Percentiles rank a stretch among this genome's conserved stretches.
Evolutionary conservation across 2,797 vertebrate species (phyloP).

Genomic region (Taeniopygia guttata): DNA sequence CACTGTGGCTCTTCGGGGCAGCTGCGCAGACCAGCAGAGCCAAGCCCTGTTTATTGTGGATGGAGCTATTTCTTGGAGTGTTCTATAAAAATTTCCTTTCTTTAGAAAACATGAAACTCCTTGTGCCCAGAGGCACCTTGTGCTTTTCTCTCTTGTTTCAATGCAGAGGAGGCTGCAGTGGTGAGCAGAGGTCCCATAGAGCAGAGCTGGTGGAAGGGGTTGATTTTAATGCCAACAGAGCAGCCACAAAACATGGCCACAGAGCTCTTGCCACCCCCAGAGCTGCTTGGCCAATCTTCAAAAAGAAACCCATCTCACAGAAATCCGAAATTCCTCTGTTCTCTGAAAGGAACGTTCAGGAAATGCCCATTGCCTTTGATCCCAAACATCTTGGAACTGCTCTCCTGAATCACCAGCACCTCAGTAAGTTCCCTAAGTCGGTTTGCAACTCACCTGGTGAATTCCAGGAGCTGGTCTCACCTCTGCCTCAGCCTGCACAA

Average conservation of each 20-base stretch:
- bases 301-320: not conserved
- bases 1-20: not conserved
- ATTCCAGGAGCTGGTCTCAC: not conserved
- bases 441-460: not conserved
- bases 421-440: fast-evolving
- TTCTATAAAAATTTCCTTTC: not conserved
- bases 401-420: not conserved
- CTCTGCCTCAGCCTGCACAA: not conserved
- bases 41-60: not conserved
- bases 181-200: not conserved
- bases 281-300: not conserved
- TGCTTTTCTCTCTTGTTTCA: not conserved
- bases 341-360: not conserved
- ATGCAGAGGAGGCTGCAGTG: not conserved
- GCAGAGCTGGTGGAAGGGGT: not conserved
- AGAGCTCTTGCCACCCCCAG: not conserved
- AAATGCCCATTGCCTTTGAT: not conserved
- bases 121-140: not conserved
- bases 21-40: not conserved
- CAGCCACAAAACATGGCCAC: not conserved
- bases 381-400: not conserved
- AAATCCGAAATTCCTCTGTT: not conserved
- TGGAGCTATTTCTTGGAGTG: not conserved
- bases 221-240: not conserved
- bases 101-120: not conserved